A percentile compares a stretch with the other conserved stretches of the same genome.
phyloP scores from a whole-genome alignment of 2,113 vertebrate genomes.

The Bombycilla garrulus region DNA sequence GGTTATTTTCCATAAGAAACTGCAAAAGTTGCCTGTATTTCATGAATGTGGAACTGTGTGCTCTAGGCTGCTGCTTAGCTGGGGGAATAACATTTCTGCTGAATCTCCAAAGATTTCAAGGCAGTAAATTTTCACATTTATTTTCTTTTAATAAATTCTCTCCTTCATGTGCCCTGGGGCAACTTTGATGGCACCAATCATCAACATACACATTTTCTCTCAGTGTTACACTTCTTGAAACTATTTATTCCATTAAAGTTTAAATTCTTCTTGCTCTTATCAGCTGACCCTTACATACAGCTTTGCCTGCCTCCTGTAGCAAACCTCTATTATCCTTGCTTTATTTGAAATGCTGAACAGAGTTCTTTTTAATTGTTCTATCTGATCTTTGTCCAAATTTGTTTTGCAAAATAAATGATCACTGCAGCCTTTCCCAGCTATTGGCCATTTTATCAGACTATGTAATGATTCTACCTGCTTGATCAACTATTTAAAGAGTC shows the following conservation, averaged over 20 bases:
- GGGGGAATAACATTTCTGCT: not conserved
- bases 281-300: not conserved
- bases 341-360: not conserved
- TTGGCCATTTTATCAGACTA: not conserved
- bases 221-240: not conserved
- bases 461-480: not conserved
- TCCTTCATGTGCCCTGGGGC: not conserved
- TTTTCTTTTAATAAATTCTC: not conserved
- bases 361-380: not conserved
- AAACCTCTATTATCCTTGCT: not conserved
- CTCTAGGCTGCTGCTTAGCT: not conserved
- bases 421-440: not conserved
- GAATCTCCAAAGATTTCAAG: not conserved
- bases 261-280: constrained; percentile 12
- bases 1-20: not conserved
- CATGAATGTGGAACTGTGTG: not conserved
- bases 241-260: not conserved
- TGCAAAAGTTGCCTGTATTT: not conserved
- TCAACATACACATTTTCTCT: not conserved
- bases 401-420: not conserved
- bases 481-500: not conserved
- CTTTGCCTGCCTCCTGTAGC: not conserved
- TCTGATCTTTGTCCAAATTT: not conserved
- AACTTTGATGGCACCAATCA: not conserved
- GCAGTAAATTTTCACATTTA: not conserved